Evolutionary conservation across 92 coral and sea anemone genomes (phyloP), one percentile per base, ranked within the genome.

Genomic region (Virgularia gustaviana): DNA sequence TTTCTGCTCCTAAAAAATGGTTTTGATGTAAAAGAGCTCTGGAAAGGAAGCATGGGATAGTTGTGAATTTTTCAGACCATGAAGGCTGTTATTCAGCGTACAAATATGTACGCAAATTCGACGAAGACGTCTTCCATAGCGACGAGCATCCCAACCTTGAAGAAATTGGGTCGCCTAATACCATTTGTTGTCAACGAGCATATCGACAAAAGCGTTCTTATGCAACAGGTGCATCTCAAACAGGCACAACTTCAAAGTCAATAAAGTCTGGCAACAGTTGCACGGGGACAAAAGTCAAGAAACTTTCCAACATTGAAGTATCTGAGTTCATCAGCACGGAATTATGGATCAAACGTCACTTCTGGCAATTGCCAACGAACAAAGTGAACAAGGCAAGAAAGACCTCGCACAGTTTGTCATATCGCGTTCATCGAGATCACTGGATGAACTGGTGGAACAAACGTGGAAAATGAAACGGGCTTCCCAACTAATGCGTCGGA

Each of bases 31-130:
- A 51, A 16, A 13, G 23, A 13, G 57, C 57, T 32, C 57, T 51
- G 22, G 57, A 51, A 15, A 51, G 57, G 57, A 51, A 51, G 57
- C 57, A 51, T 51, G 57, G 57, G 28, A 51, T 51, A 51, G 57
- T 20, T 6, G 57, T 51, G 1, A 9, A 45, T 45, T 51, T 51
- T 15, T 51, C 57, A 16, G 23, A 51, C 57, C 57, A 47, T 47
- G 28, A 51, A 51, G 57, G 57, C 28, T 51, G 9, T 32, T 51
- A 51, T 51, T 51, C 57, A 32, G 57, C 57, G 23, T 51, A 16
- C 57, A 51, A 3, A 51, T 20, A 51, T 32, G 1, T 51, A 51
- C 13, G 57, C 57, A 51, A 51, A 51, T 20, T 51, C 23, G 57
- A 51, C 28, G 10, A 51, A 51, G 23, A 51, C 55, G 23, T 51